Evolutionary conservation across 2,888 invertebrate genomes (phyloP), one percentile per base, ranked within the genome.

Genomic region (Ariolimax columbianus): DNA sequence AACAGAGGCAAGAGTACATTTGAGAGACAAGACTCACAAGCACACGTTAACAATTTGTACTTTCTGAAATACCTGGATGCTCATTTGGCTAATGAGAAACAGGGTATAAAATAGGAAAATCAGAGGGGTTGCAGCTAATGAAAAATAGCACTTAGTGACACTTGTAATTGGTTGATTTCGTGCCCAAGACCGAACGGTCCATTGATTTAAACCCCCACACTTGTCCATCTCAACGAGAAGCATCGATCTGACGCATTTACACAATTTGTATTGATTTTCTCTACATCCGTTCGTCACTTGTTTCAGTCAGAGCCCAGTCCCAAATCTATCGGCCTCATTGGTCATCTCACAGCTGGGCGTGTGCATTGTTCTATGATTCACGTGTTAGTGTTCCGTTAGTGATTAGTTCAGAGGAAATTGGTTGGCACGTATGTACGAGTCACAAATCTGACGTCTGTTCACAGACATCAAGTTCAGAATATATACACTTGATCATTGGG

Each of bases 191-290:
- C 72, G 81, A 72, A 40, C n/a, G 38, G 51, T 59, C 30, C n/a
- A 75, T 75, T 82, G 82, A 82, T 82, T 82, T 23, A 59, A 30
- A 14, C 75, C 36, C 43, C 26, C 75, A 33, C 75, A 36, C 75
- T 33, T 23, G 3, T 30, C 75, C 30, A 33, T 17, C 43, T 63
- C 75, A 75, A 75, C 59, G 75, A 70, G 33, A 63, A 9, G 43
- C 59, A 82, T 82, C 30, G 82, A 82, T 82, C 75, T 55, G 26
- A 33, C 43, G 63, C 82, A 82, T 82, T 82, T 72, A 73, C 75
- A 82, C 75, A 75, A 82, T 82, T 82, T 75, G 82, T 82, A 82
- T 82, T 82, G 82, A 82, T 82, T 82, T 82, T 70, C 43, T 72
- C 47, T 26, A 36, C 68, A 14, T 70, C 17, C 17, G 38, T 70